Evolutionary conservation across 2,113 vertebrate species (phyloP).

Genomic region (Leptocoma aspasia): DNA sequence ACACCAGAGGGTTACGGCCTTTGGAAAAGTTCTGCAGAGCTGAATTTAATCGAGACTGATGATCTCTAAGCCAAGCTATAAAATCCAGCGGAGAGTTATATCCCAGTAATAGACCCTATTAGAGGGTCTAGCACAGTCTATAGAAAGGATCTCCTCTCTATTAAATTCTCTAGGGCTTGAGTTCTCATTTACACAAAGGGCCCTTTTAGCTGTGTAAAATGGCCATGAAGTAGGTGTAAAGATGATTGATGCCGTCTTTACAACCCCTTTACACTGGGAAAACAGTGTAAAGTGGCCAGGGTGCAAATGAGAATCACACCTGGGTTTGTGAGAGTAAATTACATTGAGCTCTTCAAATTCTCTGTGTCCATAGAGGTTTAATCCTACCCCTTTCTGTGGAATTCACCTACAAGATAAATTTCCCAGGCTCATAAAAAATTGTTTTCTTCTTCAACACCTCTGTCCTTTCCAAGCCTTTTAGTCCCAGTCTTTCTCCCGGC

Average conservation of each 20-base stretch:
- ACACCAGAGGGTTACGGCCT: neutral
- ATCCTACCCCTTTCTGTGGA: neutral
- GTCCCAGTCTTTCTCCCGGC: neutral
- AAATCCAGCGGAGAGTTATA: conserved; percentile 4
- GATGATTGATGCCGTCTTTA: conserved; percentile 44
- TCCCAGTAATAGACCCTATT: conserved; percentile 2
- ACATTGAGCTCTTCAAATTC: neutral
- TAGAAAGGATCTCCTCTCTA: conserved; percentile 41
- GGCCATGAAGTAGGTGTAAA: conserved; percentile 47
- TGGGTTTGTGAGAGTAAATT: conserved; percentile 29
- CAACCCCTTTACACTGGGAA: conserved; percentile 15
- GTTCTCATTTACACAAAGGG: conserved; percentile 51
- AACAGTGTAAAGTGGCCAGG: conserved; percentile 38
- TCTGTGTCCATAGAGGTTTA: neutral
- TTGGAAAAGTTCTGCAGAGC: neutral
- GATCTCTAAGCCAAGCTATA: neutral
- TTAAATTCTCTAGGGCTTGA: conserved; percentile 44
- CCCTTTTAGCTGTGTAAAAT: conserved; percentile 35
- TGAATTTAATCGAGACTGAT: conserved; percentile 20
- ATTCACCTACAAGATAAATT: neutral
- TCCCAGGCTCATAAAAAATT: neutral
- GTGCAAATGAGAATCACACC: conserved; percentile 52
- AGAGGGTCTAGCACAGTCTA: neutral
- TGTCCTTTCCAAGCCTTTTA: neutral
- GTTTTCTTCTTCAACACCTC: neutral